These are phyloP conservation scores for Crotalus helleri DNA, from an alignment of 2,113 vertebrate species.

Conservation along the genomic window DNA sequence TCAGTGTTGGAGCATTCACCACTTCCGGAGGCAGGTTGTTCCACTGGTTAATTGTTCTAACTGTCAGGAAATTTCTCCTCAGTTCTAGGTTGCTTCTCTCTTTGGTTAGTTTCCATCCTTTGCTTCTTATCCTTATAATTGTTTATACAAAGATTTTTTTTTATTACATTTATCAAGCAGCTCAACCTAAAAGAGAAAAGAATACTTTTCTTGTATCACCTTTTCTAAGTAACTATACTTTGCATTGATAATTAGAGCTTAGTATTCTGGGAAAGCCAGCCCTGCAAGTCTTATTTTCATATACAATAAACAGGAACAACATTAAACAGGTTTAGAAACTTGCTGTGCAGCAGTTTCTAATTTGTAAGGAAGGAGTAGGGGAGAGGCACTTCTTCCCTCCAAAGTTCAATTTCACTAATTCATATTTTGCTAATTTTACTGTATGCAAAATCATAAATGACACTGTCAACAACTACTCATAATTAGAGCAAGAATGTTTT, in stretches of 20 bases:
- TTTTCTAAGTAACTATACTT: constrained; percentile 47
- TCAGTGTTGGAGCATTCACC: too few species aligned
- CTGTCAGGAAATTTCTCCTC: too few species aligned
- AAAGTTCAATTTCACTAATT: not conserved
- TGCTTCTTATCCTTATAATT: not conserved
- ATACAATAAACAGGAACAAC: constrained; percentile 53
- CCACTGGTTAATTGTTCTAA: too few species aligned
- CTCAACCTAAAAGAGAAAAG: constrained; percentile 1
- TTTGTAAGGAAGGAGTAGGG: not conserved
- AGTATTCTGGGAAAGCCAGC: constrained; percentile 52
- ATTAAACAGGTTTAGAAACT: constrained; percentile 51
- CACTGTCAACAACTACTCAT: not conserved
- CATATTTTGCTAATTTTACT: not conserved
- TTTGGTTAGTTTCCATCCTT: too few species aligned
- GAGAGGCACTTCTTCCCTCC: not conserved
- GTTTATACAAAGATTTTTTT: constrained; percentile 14
- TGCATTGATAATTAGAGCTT: constrained; percentile 50
- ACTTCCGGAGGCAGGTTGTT: too few species aligned
- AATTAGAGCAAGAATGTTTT: constrained; percentile 7
- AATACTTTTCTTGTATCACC: constrained; percentile 33
- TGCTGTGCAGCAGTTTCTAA: constrained; percentile 44
- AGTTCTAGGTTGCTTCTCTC: too few species aligned
- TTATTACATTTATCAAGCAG: not conserved
- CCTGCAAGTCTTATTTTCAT: constrained; percentile 49
- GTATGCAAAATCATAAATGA: not conserved